Evolutionary conservation across 2,113 vertebrate species (phyloP).

Genomic region (Loxodonta africana): DNA sequence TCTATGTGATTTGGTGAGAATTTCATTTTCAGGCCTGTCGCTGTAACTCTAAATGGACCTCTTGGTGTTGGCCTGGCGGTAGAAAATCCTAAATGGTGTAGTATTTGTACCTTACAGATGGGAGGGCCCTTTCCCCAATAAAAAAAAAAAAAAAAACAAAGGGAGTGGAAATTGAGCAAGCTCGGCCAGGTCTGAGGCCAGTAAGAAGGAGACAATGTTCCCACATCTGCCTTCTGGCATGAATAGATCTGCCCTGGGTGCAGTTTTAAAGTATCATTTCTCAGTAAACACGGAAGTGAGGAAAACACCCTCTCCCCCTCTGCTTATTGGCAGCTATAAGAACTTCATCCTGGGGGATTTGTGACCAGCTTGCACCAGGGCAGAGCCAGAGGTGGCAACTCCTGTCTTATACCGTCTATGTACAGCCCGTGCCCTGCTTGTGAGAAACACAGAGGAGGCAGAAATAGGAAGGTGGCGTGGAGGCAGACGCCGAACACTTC

Average conservation of each 20-base stretch:
- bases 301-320: not conserved
- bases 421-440: not conserved
- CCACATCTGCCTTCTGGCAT: not conserved
- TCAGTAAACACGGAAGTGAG: not conserved
- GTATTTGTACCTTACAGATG: constrained; percentile 50
- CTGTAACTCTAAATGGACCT: constrained; percentile 66
- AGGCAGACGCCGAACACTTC: not conserved
- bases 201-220: constrained; percentile 62
- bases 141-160: not conserved
- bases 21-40: constrained; percentile 74
- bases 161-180: not conserved
- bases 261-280: constrained; percentile 49
- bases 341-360: constrained; percentile 5
- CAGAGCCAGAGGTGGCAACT: constrained; percentile 5
- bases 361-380: not conserved
- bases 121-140: not conserved
- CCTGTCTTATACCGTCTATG: not conserved
- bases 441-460: not conserved
- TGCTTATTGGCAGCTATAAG: constrained; percentile 4
- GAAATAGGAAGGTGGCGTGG: not conserved
- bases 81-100: constrained; percentile 29
- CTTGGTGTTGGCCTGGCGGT: constrained; percentile 69
- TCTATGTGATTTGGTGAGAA: constrained; percentile 85
- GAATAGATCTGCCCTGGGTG: not conserved
- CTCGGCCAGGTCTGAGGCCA: not conserved